Base-by-base conservation (phyloP, 2,113 vertebrate species). In the Cololabis saira region DNA sequence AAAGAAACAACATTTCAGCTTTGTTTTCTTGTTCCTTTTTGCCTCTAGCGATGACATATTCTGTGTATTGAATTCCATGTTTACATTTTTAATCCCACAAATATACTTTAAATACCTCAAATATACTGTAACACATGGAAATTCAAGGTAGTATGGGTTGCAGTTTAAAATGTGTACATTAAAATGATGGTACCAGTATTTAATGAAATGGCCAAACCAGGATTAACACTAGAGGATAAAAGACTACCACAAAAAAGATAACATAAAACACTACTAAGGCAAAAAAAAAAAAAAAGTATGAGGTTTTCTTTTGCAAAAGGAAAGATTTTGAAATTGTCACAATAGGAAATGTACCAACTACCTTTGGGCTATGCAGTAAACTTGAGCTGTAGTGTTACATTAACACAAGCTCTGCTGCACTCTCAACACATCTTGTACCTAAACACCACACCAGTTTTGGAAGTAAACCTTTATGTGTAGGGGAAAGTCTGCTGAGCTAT, bases 11-110 rank as follows among this genome's bases (percentile, higher is more conserved):
- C 2, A 0, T 59, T 55, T 37, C 42, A 18, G 10, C 0, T 52
- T 67, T 67, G 12, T 40, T 71, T 74, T 57, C 45, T 8, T n/a
- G 33, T 51, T 17, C 59, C 56, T 59, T 49, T 21, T 7, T 49
- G 30, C 24, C 68, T 76, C 53, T 14, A 62, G 40, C 15, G 56
- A 40, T 67, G 12, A 70, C 62, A 72, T 12, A 61, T 63, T 70
- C 13, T 2, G 30, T 64, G 58, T 3, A 50, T 10, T 43, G 21
- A 59, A n/a, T n/a, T n/a, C n/a, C n/a, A 0, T 47, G 52, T 76
- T 80, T 67, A 61, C 18, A 30, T 56, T 74, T 58, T 81, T 42
- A 78, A 48, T 73, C 0, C 62, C 45, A 27, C 22, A 16, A 42
- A 37, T 15, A 74, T 44, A 62, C 37, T 15, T 33, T 22, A 51